Conservation (phyloP, 2,888 invertebrate genomes). For the Cantharis rustica region DNA sequence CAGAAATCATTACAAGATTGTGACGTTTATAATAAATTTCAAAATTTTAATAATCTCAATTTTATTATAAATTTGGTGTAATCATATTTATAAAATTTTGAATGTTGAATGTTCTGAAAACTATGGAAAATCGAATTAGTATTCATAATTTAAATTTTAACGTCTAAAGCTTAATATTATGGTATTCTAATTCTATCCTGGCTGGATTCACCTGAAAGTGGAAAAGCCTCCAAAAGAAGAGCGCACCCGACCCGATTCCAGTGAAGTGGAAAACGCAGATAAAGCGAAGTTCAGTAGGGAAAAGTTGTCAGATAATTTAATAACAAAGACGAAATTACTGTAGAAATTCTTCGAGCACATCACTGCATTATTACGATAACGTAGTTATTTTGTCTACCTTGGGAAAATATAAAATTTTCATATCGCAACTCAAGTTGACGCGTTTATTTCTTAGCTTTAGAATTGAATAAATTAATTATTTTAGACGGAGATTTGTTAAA, state of each 20-base stretch:
- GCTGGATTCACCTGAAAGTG: slow-evolving; percentile 40
- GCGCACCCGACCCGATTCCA: slow-evolving; percentile 39
- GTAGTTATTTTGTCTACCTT: slow-evolving; percentile 37
- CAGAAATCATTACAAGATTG: background rate
- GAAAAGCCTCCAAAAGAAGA: slow-evolving; percentile 30
- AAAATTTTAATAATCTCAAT: background rate
- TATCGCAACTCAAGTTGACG: slow-evolving; percentile 31
- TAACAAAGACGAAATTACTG: slow-evolving; percentile 57
- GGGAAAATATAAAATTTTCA: slow-evolving; percentile 35
- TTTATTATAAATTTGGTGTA: background rate
- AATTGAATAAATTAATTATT: slow-evolving; percentile 32
- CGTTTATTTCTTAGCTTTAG: slow-evolving; percentile 30
- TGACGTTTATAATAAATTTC: background rate
- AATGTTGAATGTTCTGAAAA: slow-evolving; percentile 9
- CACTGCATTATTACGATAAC: slow-evolving; percentile 54
- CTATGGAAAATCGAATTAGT: slow-evolving; percentile 26
- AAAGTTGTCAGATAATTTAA: slow-evolving; percentile 58
- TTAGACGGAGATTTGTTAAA: slow-evolving; percentile 26
- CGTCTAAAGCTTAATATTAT: slow-evolving; percentile 32
- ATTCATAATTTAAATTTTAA: slow-evolving; percentile 34
- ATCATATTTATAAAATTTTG: background rate
- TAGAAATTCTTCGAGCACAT: slow-evolving; percentile 51
- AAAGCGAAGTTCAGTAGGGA: slow-evolving; percentile 55
- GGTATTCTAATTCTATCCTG: slow-evolving; percentile 34
- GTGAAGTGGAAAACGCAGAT: slow-evolving; percentile 57